phyloP scores from a whole-genome alignment of 2,113 vertebrate species.

The Pipra filicauda region DNA sequence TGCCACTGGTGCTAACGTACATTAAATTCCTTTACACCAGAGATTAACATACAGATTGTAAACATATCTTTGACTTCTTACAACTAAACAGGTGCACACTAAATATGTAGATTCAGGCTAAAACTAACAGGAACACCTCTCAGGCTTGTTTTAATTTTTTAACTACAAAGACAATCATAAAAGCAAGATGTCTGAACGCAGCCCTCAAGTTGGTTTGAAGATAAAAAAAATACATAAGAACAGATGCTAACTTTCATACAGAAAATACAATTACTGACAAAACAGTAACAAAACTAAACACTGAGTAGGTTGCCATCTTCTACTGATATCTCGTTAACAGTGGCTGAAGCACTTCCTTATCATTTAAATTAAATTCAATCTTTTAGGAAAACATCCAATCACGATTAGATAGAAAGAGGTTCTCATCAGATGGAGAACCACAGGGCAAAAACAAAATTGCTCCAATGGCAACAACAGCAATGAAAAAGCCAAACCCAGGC shows the following conservation, averaged over 20 bases:
- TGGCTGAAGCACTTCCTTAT: background rate
- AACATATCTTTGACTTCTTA: background rate
- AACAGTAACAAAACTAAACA: background rate
- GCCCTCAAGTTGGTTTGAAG: background rate
- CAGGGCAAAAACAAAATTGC: background rate
- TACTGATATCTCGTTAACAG: background rate
- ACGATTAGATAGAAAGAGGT: background rate
- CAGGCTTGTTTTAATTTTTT: background rate
- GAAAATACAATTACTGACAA: constrained; percentile 26
- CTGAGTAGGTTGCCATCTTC: background rate
- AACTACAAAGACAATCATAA: background rate
- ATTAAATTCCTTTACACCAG: background rate
- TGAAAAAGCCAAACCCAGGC: background rate
- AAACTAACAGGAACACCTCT: background rate
- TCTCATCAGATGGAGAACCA: background rate
- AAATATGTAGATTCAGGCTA: background rate
- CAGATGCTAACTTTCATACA: constrained; percentile 3
- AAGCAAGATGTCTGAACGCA: background rate
- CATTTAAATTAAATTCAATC: background rate
- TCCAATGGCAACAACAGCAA: background rate
- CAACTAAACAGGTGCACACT: background rate
- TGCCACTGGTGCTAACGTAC: background rate
- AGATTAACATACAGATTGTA: background rate
- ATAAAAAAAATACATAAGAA: constrained; percentile 1
- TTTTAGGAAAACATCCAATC: background rate